phyloP scores from a whole-genome alignment of 2,797 vertebrate species.

The Fistularia tabacaria region DNA sequence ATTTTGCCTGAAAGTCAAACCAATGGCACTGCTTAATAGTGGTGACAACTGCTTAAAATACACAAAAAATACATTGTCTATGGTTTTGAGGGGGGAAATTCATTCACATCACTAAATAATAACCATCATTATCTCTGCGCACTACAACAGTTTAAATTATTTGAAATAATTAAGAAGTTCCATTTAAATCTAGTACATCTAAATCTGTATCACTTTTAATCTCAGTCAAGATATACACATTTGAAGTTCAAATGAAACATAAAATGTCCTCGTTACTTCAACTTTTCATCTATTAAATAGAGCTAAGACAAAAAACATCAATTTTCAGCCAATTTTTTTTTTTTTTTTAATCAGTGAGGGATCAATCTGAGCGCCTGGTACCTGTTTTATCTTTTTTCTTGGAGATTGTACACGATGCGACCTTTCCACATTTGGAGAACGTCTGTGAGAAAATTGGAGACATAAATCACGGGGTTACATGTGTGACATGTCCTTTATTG shows the following conservation, averaged over 20 bases:
- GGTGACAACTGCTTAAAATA: too few species aligned
- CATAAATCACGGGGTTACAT: background rate
- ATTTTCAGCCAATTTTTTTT: background rate
- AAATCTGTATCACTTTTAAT: too few species aligned
- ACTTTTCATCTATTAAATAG: too few species aligned
- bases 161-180: too few species aligned
- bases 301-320: too few species aligned
- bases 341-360: background rate
- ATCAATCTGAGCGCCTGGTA: slow-evolving; percentile 36
- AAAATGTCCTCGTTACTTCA: too few species aligned
- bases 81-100: background rate
- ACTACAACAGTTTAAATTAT: too few species aligned
- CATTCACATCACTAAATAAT: background rate
- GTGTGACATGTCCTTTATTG: background rate
- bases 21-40: background rate
- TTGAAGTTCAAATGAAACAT: too few species aligned
- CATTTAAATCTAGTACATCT: too few species aligned
- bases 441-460: slow-evolving; percentile 68
- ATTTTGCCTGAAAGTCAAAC: slow-evolving; percentile 73
- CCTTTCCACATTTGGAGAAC: slow-evolving; percentile 84
- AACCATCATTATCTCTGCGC: background rate
- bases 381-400: slow-evolving; percentile 93
- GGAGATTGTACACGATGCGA: slow-evolving; percentile 88
- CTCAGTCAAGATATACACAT: too few species aligned
- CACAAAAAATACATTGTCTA: background rate